A percentile compares a stretch with the other conserved stretches of the same genome.
phyloP scores from a whole-genome alignment of 2,113 vertebrate genomes.

The Sinocyclocheilus anshuiensis region DNA sequence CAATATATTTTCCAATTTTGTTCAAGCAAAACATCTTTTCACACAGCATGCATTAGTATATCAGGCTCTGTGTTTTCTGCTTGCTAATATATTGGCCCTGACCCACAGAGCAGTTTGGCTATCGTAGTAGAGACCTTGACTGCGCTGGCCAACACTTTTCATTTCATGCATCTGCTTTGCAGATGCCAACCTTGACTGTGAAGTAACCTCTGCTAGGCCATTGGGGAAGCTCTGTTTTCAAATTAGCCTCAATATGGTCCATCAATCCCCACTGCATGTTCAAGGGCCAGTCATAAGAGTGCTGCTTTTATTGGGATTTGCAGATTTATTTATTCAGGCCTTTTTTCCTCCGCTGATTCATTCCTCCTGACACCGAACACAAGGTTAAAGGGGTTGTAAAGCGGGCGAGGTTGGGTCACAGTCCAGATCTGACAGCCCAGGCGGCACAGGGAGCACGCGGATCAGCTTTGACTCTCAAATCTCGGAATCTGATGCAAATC shows the following conservation, averaged over 20 bases:
- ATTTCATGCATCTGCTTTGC: conserved; percentile 25
- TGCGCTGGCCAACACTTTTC: conserved; percentile 7
- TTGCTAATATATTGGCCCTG: conserved; percentile 35
- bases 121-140: conserved; percentile 25
- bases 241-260: conserved; percentile 13
- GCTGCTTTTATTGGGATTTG: conserved; percentile 15
- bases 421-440: conserved; percentile 47
- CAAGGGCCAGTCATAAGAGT: neutral
- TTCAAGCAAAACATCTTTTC: conserved; percentile 22
- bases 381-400: conserved; percentile 15
- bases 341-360: neutral
- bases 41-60: conserved; percentile 16
- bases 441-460: conserved; percentile 58
- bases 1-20: conserved; percentile 23
- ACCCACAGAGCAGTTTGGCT: conserved; percentile 25
- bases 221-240: conserved; percentile 20
- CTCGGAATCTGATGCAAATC: conserved; percentile 79
- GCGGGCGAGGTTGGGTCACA: conserved; percentile 22
- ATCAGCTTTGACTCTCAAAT: conserved; percentile 71
- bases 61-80: conserved; percentile 12
- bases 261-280: conserved; percentile 5
- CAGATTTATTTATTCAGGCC: conserved; percentile 8
- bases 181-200: conserved; percentile 30
- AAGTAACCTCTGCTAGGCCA: conserved; percentile 1
- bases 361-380: neutral